Evolutionary conservation across 2,888 invertebrate species (phyloP).

Genomic region (Papilio gigon): DNA sequence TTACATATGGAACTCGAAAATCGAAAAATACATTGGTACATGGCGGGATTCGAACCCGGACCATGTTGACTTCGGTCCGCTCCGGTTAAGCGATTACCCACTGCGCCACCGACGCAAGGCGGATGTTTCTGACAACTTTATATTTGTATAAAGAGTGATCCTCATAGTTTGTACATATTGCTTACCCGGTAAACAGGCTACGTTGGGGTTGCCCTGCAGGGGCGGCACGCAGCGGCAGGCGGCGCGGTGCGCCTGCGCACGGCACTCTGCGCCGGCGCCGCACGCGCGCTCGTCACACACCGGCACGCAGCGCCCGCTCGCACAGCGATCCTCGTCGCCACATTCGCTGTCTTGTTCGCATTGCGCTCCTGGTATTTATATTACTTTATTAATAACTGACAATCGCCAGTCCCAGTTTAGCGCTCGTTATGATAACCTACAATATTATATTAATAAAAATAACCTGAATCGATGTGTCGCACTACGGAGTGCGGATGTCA

Average conservation of each 20-base stretch:
- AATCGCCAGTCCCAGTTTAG: background rate
- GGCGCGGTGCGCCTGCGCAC: slow-evolving; percentile 88
- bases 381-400: slow-evolving; percentile 1
- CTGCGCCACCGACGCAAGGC: no score
- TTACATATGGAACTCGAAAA: no score
- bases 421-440: background rate
- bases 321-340: slow-evolving; percentile 86
- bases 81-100: no score
- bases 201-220: slow-evolving; percentile 90
- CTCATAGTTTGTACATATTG: background rate
- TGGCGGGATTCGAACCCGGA: no score
- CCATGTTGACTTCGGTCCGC: no score
- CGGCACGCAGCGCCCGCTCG: slow-evolving; percentile 88
- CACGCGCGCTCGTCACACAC: slow-evolving; percentile 88
- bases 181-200: slow-evolving; percentile 85
- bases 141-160: background rate
- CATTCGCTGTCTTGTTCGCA: slow-evolving; percentile 89
- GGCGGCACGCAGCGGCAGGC: slow-evolving; percentile 89
- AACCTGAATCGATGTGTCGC: background rate
- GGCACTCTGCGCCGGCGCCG: slow-evolving; percentile 89
- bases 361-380: slow-evolving; percentile 69
- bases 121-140: background rate
- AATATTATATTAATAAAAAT: background rate
- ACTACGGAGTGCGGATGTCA: background rate
- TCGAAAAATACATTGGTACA: no score